Percentiles rank a stretch among this genome's conserved stretches.
These are phyloP conservation scores for Gadus macrocephalus DNA, from an alignment of 2,113 vertebrate genomes.

Conservation along the genomic window DNA sequence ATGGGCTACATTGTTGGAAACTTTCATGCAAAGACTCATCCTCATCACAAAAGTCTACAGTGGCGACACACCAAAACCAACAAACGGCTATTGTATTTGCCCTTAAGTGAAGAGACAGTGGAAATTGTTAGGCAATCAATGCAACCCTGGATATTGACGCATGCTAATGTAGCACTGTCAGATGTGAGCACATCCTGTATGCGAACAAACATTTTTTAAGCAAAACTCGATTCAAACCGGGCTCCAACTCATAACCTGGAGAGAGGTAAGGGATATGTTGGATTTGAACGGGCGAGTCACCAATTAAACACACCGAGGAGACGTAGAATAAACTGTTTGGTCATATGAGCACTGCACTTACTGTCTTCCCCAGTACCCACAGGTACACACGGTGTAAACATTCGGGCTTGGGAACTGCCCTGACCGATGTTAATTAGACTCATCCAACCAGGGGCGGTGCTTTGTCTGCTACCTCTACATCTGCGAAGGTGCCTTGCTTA, in stretches of 20 bases:
- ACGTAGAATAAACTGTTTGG: conserved; percentile 45
- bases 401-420: conserved; percentile 27
- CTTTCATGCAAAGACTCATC: too few species aligned
- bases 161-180: not conserved
- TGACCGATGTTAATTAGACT: not conserved
- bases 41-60: too few species aligned
- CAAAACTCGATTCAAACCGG: too few species aligned
- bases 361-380: conserved; percentile 8
- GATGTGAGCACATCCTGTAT: not conserved
- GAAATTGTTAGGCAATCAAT: conserved; percentile 44
- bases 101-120: conserved; percentile 39
- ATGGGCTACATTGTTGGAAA: too few species aligned
- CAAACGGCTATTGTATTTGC: conserved; percentile 30
- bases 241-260: too few species aligned
- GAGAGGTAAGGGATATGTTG: too few species aligned
- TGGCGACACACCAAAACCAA: conserved; percentile 29
- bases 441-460: not conserved
- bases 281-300: too few species aligned
- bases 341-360: conserved; percentile 15
- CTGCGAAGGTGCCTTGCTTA: too few species aligned
- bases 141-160: conserved; percentile 51
- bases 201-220: too few species aligned
- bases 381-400: conserved; percentile 13
- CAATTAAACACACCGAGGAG: not conserved
- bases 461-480: not conserved